Base-by-base conservation (phyloP, 2,113 vertebrate species). In the Calypte anna region DNA sequence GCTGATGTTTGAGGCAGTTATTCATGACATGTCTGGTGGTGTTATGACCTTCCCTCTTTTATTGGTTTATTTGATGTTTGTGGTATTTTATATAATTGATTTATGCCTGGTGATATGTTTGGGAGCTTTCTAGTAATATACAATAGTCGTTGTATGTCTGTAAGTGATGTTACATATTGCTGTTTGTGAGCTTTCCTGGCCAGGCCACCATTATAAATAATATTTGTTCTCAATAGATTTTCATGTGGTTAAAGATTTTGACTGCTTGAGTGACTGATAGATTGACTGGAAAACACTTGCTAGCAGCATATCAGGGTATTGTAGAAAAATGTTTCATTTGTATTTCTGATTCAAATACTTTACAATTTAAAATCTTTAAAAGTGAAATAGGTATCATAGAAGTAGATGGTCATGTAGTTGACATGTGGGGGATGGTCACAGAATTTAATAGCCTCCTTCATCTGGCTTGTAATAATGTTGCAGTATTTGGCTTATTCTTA, bases 51-150 rank as follows among this genome's bases (percentile, higher is more conserved):
- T 97, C 97, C 91, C 95, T 94, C 91, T 97, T 96, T 97, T 96
- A 97, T 97, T 98, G 96, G 95, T 89, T 96, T 97, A 96, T 96
- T 96, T 97, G 93, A 97, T 96, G 96, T 94, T 97, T 93, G 92
- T 96, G 93, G 94, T 97, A 98, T 97, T 97, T 94, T 95, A 97
- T 98, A 97, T 97, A 97, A 98, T 97, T 97, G 97, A 98, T 97
- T 97, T 97, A 96, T 94, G 93, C 79, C 94, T 93, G 74, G 84
- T 44, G 53, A 92, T 95, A 87, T 96, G 76, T 97, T 97, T 96
- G 93, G 87, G 86, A 96, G 91, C 85, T 78, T 96, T 94, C 95
- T 96, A 96, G 92, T 95, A 94, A 97, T 94, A 96, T 96, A 96
- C 94, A 95, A 93, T 89, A 93, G 93, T 89, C 94, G 92, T 94